Conservation (phyloP, 2,797 vertebrate genomes). For the Spheniscus humboldti region DNA sequence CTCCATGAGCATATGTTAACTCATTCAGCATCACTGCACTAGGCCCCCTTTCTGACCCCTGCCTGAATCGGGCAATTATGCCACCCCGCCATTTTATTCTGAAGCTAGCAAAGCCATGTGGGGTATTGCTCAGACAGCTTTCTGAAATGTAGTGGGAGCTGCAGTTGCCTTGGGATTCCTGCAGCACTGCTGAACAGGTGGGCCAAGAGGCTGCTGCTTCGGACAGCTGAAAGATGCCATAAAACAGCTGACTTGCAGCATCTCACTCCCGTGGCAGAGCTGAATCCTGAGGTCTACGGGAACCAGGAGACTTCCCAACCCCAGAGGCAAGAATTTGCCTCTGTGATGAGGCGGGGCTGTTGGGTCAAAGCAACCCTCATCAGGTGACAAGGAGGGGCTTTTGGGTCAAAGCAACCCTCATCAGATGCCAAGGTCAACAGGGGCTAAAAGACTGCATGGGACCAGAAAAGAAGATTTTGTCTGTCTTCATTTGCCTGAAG, state of each 20-base stretch:
- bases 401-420: not conserved
- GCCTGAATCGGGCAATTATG: not conserved
- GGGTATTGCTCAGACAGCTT: not conserved
- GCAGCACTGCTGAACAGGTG: not conserved
- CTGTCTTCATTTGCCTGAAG: not conserved
- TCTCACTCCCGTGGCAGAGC: not conserved
- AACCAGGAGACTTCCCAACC: not conserved
- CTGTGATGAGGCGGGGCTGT: rapidly evolving
- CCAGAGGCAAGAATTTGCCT: not conserved
- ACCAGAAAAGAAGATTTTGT: not conserved
- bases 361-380: not conserved
- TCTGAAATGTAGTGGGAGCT: not conserved
- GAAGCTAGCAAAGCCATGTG: not conserved
- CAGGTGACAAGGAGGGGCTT: not conserved
- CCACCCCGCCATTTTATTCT: not conserved
- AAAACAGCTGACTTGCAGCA: not conserved
- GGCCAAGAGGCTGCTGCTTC: rapidly evolving
- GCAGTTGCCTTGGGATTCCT: not conserved
- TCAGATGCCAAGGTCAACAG: not conserved
- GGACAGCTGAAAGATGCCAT: not conserved
- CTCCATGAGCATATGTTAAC: not conserved
- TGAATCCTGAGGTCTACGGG: not conserved
- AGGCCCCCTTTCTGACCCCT: not conserved
- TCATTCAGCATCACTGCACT: not conserved
- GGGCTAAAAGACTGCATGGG: not conserved